Conservation (phyloP, 2,888 invertebrate species). For the Drosophila borealis region DNA sequence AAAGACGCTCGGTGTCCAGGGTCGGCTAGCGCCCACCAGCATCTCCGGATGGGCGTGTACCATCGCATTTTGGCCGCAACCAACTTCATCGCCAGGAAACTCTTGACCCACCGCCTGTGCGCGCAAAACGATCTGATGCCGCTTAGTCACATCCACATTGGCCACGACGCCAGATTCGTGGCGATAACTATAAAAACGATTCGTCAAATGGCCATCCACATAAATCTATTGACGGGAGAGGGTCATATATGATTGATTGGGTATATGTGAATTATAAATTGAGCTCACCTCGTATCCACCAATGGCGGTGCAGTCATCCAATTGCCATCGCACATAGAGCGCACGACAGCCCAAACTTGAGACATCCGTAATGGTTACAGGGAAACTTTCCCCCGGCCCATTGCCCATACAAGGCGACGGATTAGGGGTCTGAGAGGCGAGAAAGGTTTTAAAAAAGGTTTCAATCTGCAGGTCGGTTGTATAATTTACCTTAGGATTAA, state of each 20-base stretch:
- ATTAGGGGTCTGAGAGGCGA: slow-evolving; percentile 19
- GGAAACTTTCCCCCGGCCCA: slow-evolving; percentile 67
- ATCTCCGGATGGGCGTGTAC: slow-evolving; percentile 47
- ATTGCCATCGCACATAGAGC: slow-evolving; percentile 81
- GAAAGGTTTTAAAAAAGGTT: background rate
- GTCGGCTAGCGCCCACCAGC: slow-evolving; percentile 52
- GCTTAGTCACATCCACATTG: slow-evolving; percentile 74
- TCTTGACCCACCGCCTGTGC: slow-evolving; percentile 69
- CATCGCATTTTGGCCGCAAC: slow-evolving; percentile 22
- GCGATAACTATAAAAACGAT: slow-evolving; percentile 76
- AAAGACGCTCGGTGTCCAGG: slow-evolving; percentile 79
- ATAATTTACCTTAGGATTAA: slow-evolving; percentile 56
- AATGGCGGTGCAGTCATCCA: slow-evolving; percentile 76
- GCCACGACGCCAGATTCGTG: slow-evolving; percentile 82
- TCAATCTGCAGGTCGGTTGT: background rate
- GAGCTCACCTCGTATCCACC: slow-evolving; percentile 82
- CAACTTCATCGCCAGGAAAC: slow-evolving; percentile 41
- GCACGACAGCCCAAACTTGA: slow-evolving; percentile 75
- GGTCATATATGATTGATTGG: background rate
- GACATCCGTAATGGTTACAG: slow-evolving; percentile 78
- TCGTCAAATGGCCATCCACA: slow-evolving; percentile 82
- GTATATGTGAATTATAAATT: too few relatives aligned
- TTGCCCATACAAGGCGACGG: slow-evolving; percentile 28
- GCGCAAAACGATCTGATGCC: slow-evolving; percentile 80
- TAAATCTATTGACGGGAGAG: slow-evolving; percentile 68